Evolutionary conservation across 2,888 invertebrate genomes (phyloP).

Genomic region (Athrips mouffetella): DNA sequence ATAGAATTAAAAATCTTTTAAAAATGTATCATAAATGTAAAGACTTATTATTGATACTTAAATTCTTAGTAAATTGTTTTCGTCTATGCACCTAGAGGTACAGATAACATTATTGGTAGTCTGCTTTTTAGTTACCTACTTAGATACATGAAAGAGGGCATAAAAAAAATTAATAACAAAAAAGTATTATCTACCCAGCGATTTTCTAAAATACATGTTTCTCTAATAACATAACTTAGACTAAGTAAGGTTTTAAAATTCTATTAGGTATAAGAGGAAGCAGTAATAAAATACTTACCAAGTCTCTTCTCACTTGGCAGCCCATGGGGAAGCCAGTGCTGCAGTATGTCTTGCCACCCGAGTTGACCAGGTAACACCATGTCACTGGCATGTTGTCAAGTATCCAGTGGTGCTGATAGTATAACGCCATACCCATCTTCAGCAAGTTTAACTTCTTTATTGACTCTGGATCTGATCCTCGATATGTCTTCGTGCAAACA

Average conservation of each 20-base stretch:
- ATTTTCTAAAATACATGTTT: too few relatives aligned
- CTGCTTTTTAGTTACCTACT: too few relatives aligned
- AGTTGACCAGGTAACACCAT: slow-evolving; percentile 93
- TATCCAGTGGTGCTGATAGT: slow-evolving; percentile 99
- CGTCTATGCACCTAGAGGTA: too few relatives aligned
- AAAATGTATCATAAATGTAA: too few relatives aligned
- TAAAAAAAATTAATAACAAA: too few relatives aligned
- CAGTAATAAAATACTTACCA: slow-evolving; percentile 51
- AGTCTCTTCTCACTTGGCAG: slow-evolving; percentile 85
- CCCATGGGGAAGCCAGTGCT: slow-evolving; percentile 99
- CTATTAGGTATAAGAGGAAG: neutral
- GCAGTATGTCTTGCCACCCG: slow-evolving; percentile 86
- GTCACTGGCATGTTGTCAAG: slow-evolving; percentile 99
- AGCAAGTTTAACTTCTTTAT: slow-evolving; percentile 87
- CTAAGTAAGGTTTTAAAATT: neutral
- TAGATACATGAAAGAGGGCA: too few relatives aligned
- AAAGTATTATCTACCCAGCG: too few relatives aligned
- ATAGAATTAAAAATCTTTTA: too few relatives aligned
- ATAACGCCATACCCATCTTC: slow-evolving; percentile 94
- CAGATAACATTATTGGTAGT: too few relatives aligned
- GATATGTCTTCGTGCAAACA: slow-evolving; percentile 84
- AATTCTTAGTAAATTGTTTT: too few relatives aligned
- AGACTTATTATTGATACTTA: too few relatives aligned
- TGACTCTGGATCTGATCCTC: slow-evolving; percentile 79
- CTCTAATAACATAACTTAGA: too few relatives aligned